phyloP scores from a whole-genome alignment of 2,113 vertebrate species.

The Corythornis madagascariensis region DNA sequence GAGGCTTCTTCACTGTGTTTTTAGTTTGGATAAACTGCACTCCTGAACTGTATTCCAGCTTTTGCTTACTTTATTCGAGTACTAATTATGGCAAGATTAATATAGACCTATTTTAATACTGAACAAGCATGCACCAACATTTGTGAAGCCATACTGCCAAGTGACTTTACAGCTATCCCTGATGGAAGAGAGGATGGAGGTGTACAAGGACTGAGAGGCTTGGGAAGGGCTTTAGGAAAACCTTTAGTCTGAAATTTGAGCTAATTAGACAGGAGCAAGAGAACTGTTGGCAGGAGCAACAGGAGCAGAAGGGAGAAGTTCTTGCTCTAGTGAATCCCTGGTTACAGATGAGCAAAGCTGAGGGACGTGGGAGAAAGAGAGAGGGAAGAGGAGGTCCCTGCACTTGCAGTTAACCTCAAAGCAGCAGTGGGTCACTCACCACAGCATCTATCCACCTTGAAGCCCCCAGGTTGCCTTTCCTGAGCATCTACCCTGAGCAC shows the following conservation, averaged over 20 bases:
- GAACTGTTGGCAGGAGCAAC: background rate
- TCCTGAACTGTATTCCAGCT: background rate
- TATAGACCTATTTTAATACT: background rate
- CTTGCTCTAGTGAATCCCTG: background rate
- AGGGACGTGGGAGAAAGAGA: background rate
- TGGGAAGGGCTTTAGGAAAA: background rate
- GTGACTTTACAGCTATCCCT: background rate
- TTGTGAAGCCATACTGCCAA: background rate
- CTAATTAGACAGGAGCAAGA: background rate
- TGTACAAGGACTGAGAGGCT: background rate
- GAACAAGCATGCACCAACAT: background rate
- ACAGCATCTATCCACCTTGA: accelerated
- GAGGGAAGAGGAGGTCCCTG: background rate
- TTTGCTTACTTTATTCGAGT: background rate
- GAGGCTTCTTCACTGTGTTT: background rate
- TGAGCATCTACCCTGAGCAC: accelerated
- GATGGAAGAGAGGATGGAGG: background rate
- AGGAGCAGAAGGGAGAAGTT: background rate
- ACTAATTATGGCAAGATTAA: background rate
- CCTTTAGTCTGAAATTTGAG: background rate
- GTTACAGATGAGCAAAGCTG: background rate
- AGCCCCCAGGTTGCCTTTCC: background rate
- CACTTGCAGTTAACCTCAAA: background rate
- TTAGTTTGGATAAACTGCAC: slow-evolving; percentile 8
- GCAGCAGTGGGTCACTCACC: background rate